phyloP scores from a whole-genome alignment of 2,888 invertebrate genomes.

The Stenichneumon culpator region DNA sequence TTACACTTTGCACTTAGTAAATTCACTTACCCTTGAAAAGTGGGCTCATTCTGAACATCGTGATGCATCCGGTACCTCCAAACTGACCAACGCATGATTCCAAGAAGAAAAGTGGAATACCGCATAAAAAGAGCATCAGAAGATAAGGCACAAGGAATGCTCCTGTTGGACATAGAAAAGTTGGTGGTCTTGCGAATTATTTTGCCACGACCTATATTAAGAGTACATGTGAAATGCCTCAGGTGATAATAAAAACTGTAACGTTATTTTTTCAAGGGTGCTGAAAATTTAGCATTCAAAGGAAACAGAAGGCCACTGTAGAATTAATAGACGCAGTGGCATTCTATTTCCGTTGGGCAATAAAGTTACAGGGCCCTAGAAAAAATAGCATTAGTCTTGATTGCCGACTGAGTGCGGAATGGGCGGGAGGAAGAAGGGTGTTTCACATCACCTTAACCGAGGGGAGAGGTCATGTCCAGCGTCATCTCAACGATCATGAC shows the following conservation, averaged over 20 bases:
- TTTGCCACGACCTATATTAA: constrained; percentile 18
- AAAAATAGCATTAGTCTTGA: neutral
- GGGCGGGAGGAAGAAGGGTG: neutral
- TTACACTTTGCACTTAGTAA: neutral
- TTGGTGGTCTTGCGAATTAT: neutral
- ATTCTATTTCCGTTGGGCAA: neutral
- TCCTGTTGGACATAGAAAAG: constrained; percentile 86
- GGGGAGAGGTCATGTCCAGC: neutral
- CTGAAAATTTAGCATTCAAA: neutral
- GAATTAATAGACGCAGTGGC: neutral
- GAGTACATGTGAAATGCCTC: neutral
- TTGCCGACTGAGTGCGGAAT: neutral
- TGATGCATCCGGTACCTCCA: constrained; percentile 92
- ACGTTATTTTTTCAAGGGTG: too few species aligned
- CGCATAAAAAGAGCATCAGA: constrained; percentile 92
- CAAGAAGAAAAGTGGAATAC: constrained; percentile 95
- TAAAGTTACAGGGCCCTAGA: neutral
- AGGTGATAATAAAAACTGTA: too few species aligned
- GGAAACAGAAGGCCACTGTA: neutral
- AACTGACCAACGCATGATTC: constrained; percentile 95
- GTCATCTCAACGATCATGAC: neutral
- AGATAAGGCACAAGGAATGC: constrained; percentile 96
- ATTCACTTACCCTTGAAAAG: constrained; percentile 91
- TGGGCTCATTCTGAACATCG: constrained; percentile 92
- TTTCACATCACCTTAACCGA: neutral